Conservation (phyloP, 2,888 invertebrate species). For the Eumerus sabulonum region DNA sequence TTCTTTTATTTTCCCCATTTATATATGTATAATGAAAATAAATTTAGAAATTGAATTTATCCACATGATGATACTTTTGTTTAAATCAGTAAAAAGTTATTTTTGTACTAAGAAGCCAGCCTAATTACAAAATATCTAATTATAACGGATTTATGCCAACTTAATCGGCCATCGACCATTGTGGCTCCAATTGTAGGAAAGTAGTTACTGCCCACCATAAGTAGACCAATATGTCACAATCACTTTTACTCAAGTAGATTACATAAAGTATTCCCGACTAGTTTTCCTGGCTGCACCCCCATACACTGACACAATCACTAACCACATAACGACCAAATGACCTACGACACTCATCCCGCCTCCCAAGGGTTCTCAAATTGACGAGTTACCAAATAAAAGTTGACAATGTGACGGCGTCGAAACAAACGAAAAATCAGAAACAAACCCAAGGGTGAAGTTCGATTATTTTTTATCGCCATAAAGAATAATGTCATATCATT, state of each 20-base stretch:
- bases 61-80: too few relatives aligned
- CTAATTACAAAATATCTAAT: too few relatives aligned
- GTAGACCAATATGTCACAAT: constrained; percentile 75
- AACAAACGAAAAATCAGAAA: not conserved
- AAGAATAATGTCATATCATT: constrained; percentile 66
- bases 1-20: too few relatives aligned
- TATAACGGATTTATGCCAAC: too few relatives aligned
- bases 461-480: constrained; percentile 67
- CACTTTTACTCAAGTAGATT: constrained; percentile 71
- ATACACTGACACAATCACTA: constrained; percentile 6
- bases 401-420: constrained; percentile 45
- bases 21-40: too few relatives aligned
- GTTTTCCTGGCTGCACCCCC: constrained; percentile 25
- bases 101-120: too few relatives aligned
- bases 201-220: constrained; percentile 45
- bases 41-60: too few relatives aligned
- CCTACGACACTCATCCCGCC: constrained; percentile 41
- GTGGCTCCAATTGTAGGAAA: too few relatives aligned
- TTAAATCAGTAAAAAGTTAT: too few relatives aligned
- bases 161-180: constrained; percentile 48
- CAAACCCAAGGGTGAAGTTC: constrained; percentile 56
- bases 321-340: constrained; percentile 8
- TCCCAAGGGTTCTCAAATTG: constrained; percentile 36
- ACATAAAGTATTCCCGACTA: constrained; percentile 51
- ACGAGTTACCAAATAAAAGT: constrained; percentile 60